A percentile compares a stretch with the other conserved stretches of the same genome.
These are phyloP conservation scores for Callochromis pleurospilus DNA, from an alignment of 2,113 vertebrate species.

Conservation along the genomic window DNA sequence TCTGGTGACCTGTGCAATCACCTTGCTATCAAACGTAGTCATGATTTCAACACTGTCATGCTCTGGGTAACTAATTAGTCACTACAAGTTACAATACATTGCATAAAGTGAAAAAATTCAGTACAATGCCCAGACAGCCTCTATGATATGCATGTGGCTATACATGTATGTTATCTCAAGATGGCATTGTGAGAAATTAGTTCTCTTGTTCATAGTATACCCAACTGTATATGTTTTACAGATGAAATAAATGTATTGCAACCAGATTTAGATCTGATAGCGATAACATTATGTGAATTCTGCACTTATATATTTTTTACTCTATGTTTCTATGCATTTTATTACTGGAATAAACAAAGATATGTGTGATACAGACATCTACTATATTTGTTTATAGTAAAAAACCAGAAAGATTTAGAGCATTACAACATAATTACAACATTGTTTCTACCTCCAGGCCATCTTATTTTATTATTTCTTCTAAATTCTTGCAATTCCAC, in stretches of 20 bases:
- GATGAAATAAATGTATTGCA: neutral
- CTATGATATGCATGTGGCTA: neutral
- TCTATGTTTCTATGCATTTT: neutral
- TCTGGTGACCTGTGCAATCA: neutral
- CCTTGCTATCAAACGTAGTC: neutral
- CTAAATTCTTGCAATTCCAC: neutral
- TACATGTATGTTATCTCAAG: neutral
- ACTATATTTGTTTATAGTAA: neutral
- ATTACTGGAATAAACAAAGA: neutral
- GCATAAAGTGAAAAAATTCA: neutral
- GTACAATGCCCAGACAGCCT: neutral
- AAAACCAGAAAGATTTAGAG: neutral
- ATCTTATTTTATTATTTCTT: neutral
- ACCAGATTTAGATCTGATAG: neutral
- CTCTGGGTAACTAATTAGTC: neutral
- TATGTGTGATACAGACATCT: neutral
- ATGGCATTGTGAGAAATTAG: neutral
- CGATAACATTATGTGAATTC: neutral
- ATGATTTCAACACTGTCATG: neutral
- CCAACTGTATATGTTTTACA: neutral
- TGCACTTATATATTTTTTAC: neutral
- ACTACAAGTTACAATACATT: neutral
- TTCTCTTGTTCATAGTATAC: neutral
- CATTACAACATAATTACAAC: neutral
- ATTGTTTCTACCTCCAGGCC: neutral